phyloP scores from a whole-genome alignment of 1,140 invertebrate species.

The Anastatus disparis region DNA sequence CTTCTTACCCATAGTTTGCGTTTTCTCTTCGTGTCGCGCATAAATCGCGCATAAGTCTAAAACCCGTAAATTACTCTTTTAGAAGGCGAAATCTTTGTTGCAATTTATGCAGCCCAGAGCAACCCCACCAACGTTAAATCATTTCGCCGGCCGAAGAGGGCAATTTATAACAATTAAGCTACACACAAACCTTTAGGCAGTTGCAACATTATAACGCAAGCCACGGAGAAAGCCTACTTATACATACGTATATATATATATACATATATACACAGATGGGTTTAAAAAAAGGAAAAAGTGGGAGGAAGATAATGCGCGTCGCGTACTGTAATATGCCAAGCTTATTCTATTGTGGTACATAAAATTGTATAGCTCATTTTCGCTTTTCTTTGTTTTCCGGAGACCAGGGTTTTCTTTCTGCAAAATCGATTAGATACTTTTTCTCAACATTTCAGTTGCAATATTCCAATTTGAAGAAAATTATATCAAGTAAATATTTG shows the following conservation, averaged over 20 bases:
- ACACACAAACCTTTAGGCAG: no score
- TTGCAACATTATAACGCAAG: constrained; percentile 9
- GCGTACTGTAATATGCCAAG: no score
- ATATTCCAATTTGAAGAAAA: background rate
- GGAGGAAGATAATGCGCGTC: constrained; percentile 29
- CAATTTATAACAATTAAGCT: constrained; percentile 67
- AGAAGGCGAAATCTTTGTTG: constrained; percentile 63
- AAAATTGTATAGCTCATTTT: no score
- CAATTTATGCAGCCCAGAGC: constrained; percentile 60
- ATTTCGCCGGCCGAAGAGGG: constrained; percentile 60
- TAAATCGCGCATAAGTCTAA: constrained; percentile 53
- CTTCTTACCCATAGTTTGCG: no score
- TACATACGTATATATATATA: no score
- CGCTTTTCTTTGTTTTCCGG: constrained; percentile 16
- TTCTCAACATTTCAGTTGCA: background rate
- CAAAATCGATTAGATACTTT: background rate
- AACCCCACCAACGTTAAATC: constrained; percentile 62
- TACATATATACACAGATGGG: no score
- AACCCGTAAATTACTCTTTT: constrained; percentile 64
- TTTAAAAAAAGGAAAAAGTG: constrained; percentile 40
- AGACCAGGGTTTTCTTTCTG: background rate
- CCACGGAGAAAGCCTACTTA: constrained; percentile 1
- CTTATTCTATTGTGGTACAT: background rate
- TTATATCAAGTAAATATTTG: background rate
- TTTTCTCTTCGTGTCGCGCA: constrained; percentile 46